These are phyloP conservation scores for Greenwoodochromis staneri DNA, from an alignment of 2,113 vertebrate genomes.

Conservation along the genomic window DNA sequence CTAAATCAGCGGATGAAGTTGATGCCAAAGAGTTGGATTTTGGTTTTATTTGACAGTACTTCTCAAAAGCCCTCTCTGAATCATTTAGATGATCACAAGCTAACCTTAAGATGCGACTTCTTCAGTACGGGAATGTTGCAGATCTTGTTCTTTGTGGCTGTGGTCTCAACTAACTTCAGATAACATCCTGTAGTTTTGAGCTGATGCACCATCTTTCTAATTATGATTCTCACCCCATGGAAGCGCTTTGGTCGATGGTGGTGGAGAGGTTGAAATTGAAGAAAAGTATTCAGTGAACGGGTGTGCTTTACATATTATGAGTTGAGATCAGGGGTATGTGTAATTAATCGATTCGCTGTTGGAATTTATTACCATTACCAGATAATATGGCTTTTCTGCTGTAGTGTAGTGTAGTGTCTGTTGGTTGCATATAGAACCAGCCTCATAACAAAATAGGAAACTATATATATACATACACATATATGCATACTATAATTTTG, in stretches of 20 bases:
- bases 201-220: not conserved
- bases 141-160: not conserved
- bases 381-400: not conserved
- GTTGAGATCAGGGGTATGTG: not conserved
- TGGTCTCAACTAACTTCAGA: not conserved
- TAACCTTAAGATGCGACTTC: not conserved
- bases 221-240: not conserved
- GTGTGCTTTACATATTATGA: not conserved
- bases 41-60: not conserved
- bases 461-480: not conserved
- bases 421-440: not conserved
- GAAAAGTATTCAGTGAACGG: not conserved
- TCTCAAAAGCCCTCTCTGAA: not conserved
- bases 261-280: not conserved
- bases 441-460: not conserved
- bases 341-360: not conserved
- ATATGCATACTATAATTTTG: not conserved
- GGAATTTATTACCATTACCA: not conserved
- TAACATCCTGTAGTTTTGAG: not conserved
- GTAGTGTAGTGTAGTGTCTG: not conserved
- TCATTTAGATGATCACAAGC: not conserved
- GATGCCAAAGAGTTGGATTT: not conserved
- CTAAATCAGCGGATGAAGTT: not conserved
- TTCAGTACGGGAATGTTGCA: not conserved
- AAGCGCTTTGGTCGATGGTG: not conserved